Evolutionary conservation across 2,113 vertebrate species (phyloP).

Genomic region (Lophura nycthemera): DNA sequence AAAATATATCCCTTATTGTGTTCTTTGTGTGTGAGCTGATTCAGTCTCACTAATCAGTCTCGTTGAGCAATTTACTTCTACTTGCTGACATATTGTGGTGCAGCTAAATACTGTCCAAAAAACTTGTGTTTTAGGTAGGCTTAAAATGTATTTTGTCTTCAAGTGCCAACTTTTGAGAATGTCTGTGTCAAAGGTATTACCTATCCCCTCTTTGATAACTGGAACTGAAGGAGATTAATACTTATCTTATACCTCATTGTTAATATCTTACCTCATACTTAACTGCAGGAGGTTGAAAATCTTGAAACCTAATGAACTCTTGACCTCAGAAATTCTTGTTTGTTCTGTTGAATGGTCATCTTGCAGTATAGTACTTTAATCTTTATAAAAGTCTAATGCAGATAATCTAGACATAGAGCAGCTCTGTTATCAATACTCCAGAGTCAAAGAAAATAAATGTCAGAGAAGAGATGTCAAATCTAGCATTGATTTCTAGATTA

Average conservation of each 20-base stretch:
- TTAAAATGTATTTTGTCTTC: conserved; percentile 1
- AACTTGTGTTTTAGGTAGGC: neutral
- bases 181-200: neutral
- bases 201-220: neutral
- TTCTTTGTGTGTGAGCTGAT: too few relatives aligned
- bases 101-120: neutral
- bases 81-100: neutral
- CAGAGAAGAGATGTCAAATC: neutral
- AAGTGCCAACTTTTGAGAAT: neutral
- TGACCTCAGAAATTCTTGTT: neutral
- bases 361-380: neutral
- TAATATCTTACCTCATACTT: too few relatives aligned
- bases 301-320: neutral
- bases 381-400: neutral
- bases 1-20: too few relatives aligned
- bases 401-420: neutral
- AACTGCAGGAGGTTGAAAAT: neutral
- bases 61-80: neutral
- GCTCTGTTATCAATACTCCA: neutral
- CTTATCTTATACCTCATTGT: neutral
- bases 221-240: neutral
- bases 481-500: neutral
- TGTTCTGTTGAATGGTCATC: neutral
- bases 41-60: neutral
- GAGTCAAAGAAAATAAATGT: neutral